These are phyloP conservation scores for Tamandua tetradactyla DNA, from an alignment of 2,797 vertebrate genomes.

Conservation along the genomic window DNA sequence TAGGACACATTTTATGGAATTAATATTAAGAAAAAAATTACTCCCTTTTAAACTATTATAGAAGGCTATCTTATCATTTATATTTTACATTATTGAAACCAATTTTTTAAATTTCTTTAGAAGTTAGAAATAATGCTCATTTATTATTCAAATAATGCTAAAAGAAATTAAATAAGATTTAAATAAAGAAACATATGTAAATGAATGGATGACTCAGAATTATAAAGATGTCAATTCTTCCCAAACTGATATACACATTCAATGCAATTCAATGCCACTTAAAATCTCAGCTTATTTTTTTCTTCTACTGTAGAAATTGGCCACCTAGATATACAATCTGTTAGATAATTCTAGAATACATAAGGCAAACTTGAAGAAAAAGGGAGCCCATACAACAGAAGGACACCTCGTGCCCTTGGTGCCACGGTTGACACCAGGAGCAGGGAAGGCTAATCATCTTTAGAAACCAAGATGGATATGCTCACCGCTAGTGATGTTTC, in stretches of 20 bases:
- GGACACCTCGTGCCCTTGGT: too few species aligned
- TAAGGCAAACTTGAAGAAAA: background rate
- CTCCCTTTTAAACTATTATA: background rate
- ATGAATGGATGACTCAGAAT: too few species aligned
- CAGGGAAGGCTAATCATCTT: background rate
- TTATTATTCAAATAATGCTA: too few species aligned
- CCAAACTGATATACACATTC: too few species aligned
- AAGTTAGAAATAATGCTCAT: too few species aligned
- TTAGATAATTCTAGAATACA: too few species aligned
- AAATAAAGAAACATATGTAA: background rate
- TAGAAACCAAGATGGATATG: background rate
- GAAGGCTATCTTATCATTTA: background rate
- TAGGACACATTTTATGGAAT: background rate
- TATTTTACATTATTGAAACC: background rate
- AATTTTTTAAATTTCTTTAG: too few species aligned
- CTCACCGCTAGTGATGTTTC: background rate
- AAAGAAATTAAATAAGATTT: background rate
- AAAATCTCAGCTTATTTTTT: background rate
- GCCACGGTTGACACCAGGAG: too few species aligned
- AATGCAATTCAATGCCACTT: background rate
- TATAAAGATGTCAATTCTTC: too few species aligned
- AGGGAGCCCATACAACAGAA: too few species aligned
- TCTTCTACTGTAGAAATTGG: background rate
- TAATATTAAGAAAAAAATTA: background rate
- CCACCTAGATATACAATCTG: too few species aligned